Conservation (phyloP, 2,888 invertebrate genomes). For the Cataglyphis albicans region DNA sequence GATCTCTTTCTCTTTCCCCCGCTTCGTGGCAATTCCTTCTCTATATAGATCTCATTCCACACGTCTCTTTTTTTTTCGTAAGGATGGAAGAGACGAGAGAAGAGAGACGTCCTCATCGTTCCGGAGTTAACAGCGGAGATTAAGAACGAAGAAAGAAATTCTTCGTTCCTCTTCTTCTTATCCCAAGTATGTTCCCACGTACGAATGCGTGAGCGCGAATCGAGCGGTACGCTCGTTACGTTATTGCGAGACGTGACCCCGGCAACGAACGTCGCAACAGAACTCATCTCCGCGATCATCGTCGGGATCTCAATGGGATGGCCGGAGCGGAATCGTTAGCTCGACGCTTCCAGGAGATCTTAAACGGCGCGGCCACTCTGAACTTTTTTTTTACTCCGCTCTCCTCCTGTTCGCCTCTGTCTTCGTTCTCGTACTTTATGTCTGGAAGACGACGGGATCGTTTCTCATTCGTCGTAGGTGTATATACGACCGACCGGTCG, state of each 20-base stretch:
- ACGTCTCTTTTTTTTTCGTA: slow-evolving; percentile 1
- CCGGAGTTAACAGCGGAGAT: slow-evolving; percentile 47
- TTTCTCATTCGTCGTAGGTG: slow-evolving; percentile 74
- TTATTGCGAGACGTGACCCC: slow-evolving; percentile 41
- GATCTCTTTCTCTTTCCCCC: slow-evolving; percentile 17
- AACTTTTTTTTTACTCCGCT: slow-evolving; percentile 51
- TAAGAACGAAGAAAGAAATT: slow-evolving; percentile 12
- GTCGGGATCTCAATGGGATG: slow-evolving; percentile 23
- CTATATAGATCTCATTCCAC: slow-evolving; percentile 59
- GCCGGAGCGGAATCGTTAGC: slow-evolving; percentile 54
- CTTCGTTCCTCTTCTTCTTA: slow-evolving; percentile 15
- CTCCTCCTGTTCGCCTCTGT: slow-evolving; percentile 30
- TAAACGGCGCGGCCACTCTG: slow-evolving; percentile 57
- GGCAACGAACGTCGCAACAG: slow-evolving; percentile 36
- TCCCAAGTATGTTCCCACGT: slow-evolving; percentile 35
- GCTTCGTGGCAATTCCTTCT: slow-evolving; percentile 56
- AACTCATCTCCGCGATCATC: slow-evolving; percentile 43
- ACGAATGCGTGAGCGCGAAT: slow-evolving; percentile 32
- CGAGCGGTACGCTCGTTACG: slow-evolving; percentile 15
- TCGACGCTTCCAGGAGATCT: slow-evolving; percentile 16
- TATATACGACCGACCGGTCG: slow-evolving; percentile 76
- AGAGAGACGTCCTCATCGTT: slow-evolving; percentile 23
- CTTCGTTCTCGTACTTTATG: slow-evolving; percentile 62
- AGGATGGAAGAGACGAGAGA: slow-evolving; percentile 33
- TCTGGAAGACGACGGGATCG: slow-evolving; percentile 70